Base-by-base conservation (phyloP, 2,888 invertebrate genomes). In the Leptogaster cylindrica region DNA sequence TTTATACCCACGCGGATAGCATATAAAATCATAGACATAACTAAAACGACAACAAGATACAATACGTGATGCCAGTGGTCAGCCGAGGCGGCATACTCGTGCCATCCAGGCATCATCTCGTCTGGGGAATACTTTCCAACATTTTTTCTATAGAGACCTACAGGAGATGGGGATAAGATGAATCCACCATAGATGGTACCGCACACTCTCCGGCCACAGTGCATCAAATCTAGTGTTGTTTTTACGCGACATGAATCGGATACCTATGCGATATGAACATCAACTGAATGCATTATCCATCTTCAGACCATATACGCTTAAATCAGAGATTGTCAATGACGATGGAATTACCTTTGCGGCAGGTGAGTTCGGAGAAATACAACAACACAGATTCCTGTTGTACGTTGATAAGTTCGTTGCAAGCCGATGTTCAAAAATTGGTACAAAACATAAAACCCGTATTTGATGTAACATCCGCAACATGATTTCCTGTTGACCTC, bases 21-120 rank as follows among this genome's bases (percentile, higher is more conserved):
- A 52, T 52, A 52, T 52, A 31, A 52, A 52, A 52, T 52, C 18
- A 52, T 33, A 31, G 52, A 52, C 52, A 20, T 52, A 52, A 52
- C 52, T 52, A 33, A 31, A 52, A 31, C 31, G 31, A 31, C 31
- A n/a, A 20, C 27, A 8, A 36, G 36, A 36, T 36, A 14, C 18
- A 31, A 33, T 52, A 52, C 52, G 52, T 52, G 52, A 52, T 28
- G 52, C 52, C 52, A 52, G 52, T 33, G 52, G 33, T 33, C 52
- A 52, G 27, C 52, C 14, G n/a, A 33, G 20, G n/a, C 18, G 52
- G 52, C 18, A 33, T 20, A 52, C 52, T 52, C 52, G 52, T 52
- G 52, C 52, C 52, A 52, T n/a, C 20, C 20, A 33, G 52, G 52
- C 31, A 31, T 52, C 52, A 52, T 52, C 31, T 52, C 33, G 52